phyloP scores from a whole-genome alignment of 2,797 vertebrate species.

The Falco cherrug region DNA sequence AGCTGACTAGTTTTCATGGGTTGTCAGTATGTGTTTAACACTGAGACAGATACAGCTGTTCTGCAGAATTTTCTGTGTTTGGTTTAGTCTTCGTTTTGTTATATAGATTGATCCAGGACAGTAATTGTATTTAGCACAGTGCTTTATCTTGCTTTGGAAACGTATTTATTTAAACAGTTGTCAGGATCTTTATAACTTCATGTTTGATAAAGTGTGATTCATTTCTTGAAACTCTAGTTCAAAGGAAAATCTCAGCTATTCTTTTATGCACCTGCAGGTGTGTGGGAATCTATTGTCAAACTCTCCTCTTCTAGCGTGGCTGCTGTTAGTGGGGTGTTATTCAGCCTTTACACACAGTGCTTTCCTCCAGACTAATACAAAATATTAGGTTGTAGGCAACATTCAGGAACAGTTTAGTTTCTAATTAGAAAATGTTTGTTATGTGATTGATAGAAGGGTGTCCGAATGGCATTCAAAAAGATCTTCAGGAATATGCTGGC shows the following conservation, averaged over 20 bases:
- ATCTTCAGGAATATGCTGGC: not conserved
- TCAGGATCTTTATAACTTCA: not conserved
- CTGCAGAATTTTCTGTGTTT: conserved; percentile 1
- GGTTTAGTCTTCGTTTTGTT: not conserved
- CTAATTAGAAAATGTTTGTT: not conserved
- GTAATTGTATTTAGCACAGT: conserved; percentile 13
- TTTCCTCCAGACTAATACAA: not conserved
- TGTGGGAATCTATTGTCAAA: conserved; percentile 19
- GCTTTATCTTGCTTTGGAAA: conserved; percentile 14
- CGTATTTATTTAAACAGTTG: conserved; percentile 41
- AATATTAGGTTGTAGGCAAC: not conserved
- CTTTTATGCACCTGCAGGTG: conserved; percentile 28
- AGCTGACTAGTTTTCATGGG: conserved; percentile 24
- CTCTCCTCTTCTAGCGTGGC: not conserved
- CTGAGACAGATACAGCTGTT: not conserved
- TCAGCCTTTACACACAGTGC: not conserved
- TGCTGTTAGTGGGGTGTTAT: conserved; percentile 1
- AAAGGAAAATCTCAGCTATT: conserved; percentile 33
- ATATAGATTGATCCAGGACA: not conserved
- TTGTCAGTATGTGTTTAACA: not conserved
- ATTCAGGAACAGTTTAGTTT: not conserved
- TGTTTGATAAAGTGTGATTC: conserved; percentile 2
- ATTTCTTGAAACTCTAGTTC: conserved; percentile 31
- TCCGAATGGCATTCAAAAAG: not conserved
- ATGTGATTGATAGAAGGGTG: not conserved